Percentiles rank a stretch among this genome's conserved stretches.
These are phyloP conservation scores for Drosophila simulans DNA, from an alignment of 1,140 invertebrate species.

Conservation along the genomic window DNA sequence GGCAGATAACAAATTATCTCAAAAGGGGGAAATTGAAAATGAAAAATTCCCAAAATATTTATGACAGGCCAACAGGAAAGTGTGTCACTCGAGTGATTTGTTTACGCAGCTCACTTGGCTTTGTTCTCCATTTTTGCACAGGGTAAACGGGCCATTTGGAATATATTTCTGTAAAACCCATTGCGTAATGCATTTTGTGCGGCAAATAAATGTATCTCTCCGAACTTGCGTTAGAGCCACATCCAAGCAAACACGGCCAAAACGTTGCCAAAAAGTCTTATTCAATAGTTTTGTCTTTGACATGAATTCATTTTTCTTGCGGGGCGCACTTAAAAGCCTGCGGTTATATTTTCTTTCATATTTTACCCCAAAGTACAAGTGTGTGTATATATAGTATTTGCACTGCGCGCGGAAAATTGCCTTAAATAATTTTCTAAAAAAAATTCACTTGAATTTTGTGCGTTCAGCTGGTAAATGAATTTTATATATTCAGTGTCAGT, in stretches of 20 bases:
- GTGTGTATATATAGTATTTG: constrained; percentile 21
- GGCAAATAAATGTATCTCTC: constrained; percentile 35
- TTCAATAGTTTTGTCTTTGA: constrained; percentile 82
- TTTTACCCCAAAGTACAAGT: constrained; percentile 31
- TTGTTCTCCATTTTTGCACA: constrained; percentile 25
- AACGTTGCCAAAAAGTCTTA: constrained; percentile 76
- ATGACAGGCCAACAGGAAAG: constrained; percentile 75
- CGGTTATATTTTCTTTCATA: constrained; percentile 53
- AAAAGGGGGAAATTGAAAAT: constrained; percentile 50
- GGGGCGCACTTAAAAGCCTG: constrained; percentile 69
- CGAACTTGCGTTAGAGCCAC: constrained; percentile 39
- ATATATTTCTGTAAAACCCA: constrained; percentile 57
- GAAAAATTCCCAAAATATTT: constrained; percentile 67
- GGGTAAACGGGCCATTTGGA: constrained; percentile 14
- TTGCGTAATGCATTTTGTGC: constrained; percentile 66
- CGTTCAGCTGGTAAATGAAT: constrained; percentile 57
- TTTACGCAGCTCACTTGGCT: constrained; percentile 71
- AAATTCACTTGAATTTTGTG: constrained; percentile 64
- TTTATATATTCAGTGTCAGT: constrained; percentile 54
- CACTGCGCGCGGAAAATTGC: constrained; percentile 36
- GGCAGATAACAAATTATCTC: constrained; percentile 61
- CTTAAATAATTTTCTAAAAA: constrained; percentile 62
- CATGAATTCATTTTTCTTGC: constrained; percentile 78
- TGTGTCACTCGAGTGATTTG: constrained; percentile 79
- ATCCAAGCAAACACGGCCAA: constrained; percentile 46